Evolutionary conservation across 2,888 invertebrate species (phyloP).

Genomic region (Gonocerus acuteangulatus): DNA sequence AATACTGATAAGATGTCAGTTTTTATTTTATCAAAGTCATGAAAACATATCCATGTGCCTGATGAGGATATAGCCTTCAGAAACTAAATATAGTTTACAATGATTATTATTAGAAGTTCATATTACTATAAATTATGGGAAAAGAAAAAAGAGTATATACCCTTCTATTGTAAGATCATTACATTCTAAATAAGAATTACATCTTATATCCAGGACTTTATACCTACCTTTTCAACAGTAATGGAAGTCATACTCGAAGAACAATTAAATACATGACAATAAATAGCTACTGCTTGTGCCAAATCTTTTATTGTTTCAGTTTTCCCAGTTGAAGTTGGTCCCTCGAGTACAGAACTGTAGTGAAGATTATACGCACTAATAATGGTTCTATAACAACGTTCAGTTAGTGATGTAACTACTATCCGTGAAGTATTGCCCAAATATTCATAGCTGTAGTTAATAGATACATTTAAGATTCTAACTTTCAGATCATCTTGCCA

Average conservation of each 20-base stretch:
- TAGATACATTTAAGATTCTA: constrained; percentile 69
- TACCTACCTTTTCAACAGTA: constrained; percentile 64
- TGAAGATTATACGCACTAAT: constrained; percentile 76
- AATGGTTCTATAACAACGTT: constrained; percentile 73
- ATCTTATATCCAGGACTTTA: too few species aligned
- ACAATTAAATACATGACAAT: constrained; percentile 82
- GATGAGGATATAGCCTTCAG: constrained; percentile 62
- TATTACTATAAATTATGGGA: not conserved
- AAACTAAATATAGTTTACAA: constrained; percentile 31
- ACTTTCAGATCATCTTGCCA: constrained; percentile 62
- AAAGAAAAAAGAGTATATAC: not conserved
- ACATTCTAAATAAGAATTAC: not conserved
- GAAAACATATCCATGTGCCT: constrained; percentile 84
- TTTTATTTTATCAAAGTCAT: constrained; percentile 80
- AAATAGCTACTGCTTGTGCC: constrained; percentile 84
- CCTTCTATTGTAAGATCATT: not conserved
- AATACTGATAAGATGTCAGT: constrained; percentile 78
- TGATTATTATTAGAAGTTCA: not conserved
- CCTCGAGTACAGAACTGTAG: constrained; percentile 76
- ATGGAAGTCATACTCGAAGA: constrained; percentile 79
- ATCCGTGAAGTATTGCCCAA: constrained; percentile 71
- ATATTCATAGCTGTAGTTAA: constrained; percentile 76
- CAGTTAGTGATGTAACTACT: constrained; percentile 66
- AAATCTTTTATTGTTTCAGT: constrained; percentile 89
- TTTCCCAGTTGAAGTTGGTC: constrained; percentile 82